phyloP scores from a whole-genome alignment of 1,140 invertebrate species.

The Cydia amplana region DNA sequence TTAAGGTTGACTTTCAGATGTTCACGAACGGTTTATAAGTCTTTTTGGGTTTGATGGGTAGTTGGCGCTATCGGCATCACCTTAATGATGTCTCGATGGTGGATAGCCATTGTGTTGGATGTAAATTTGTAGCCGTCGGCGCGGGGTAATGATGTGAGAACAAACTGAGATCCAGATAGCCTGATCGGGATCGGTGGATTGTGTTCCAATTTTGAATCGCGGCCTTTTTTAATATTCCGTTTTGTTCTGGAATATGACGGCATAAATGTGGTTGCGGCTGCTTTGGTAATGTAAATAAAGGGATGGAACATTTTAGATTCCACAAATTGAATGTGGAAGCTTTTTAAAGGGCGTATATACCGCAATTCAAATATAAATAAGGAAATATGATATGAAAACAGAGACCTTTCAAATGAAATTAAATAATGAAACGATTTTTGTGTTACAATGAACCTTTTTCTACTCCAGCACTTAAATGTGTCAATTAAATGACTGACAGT shows the following conservation, averaged over 20 bases:
- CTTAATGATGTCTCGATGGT: slow-evolving; percentile 79
- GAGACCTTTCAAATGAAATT: not conserved
- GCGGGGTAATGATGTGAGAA: slow-evolving; percentile 80
- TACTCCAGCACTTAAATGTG: too few relatives aligned
- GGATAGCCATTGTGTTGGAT: slow-evolving; percentile 79
- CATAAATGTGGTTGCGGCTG: slow-evolving; percentile 19
- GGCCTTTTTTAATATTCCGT: slow-evolving; percentile 33
- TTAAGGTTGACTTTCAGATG: slow-evolving; percentile 47
- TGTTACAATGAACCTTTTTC: too few relatives aligned
- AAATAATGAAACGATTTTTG: not conserved
- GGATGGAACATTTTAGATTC: not conserved
- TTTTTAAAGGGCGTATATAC: not conserved
- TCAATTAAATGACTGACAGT: too few relatives aligned
- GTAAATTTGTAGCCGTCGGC: slow-evolving; percentile 80
- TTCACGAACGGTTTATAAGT: slow-evolving; percentile 40
- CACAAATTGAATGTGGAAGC: not conserved
- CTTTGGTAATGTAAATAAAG: slow-evolving; percentile 5
- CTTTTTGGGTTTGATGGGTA: slow-evolving; percentile 44
- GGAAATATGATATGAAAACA: not conserved
- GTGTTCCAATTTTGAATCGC: slow-evolving; percentile 53
- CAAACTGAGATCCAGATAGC: slow-evolving; percentile 78
- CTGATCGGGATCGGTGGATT: slow-evolving; percentile 70
- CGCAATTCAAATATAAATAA: not conserved
- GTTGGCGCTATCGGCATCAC: slow-evolving; percentile 78
- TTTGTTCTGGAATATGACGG: slow-evolving; percentile 23